A percentile compares a stretch with the other conserved stretches of the same genome.
Evolutionary conservation across 2,888 invertebrate species (phyloP).

Genomic region (Hylaea fasciaria): DNA sequence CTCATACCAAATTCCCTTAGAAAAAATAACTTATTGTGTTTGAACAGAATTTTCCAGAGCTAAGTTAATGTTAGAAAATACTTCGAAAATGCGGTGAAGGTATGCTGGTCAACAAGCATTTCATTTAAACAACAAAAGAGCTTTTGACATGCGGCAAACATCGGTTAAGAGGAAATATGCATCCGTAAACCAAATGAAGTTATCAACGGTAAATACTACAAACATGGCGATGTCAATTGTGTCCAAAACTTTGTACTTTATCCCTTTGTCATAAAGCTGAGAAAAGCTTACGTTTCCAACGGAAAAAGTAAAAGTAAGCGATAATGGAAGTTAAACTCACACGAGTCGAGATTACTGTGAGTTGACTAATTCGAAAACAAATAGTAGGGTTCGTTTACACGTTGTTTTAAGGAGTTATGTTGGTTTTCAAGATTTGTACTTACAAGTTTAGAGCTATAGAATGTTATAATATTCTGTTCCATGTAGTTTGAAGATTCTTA

Average conservation of each 20-base stretch:
- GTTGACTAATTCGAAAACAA: constrained; percentile 53
- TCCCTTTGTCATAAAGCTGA: constrained; percentile 11
- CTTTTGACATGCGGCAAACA: not conserved
- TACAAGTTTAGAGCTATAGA: constrained; percentile 6
- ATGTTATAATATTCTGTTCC: not conserved
- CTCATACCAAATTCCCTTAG: too few species aligned
- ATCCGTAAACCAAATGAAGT: constrained; percentile 51
- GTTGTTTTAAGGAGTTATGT: constrained; percentile 6
- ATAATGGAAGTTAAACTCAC: constrained; percentile 48
- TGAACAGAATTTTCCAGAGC: too few species aligned
- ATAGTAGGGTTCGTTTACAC: constrained; percentile 47
- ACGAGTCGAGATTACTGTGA: constrained; percentile 42
- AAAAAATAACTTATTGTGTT: too few species aligned
- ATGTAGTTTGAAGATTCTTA: constrained; percentile 17
- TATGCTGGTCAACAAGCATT: too few species aligned
- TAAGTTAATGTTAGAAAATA: too few species aligned
- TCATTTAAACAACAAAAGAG: too few species aligned
- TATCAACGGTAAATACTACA: constrained; percentile 60
- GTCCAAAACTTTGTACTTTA: constrained; percentile 14
- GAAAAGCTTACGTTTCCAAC: constrained; percentile 10
- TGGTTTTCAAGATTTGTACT: constrained; percentile 4
- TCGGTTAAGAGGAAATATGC: constrained; percentile 34
- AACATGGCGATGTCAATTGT: constrained; percentile 35
- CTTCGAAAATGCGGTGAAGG: too few species aligned
- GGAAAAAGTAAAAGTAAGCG: constrained; percentile 36